Evolutionary conservation across 2,113 vertebrate genomes (phyloP).

Genomic region (Cavia aperea): DNA sequence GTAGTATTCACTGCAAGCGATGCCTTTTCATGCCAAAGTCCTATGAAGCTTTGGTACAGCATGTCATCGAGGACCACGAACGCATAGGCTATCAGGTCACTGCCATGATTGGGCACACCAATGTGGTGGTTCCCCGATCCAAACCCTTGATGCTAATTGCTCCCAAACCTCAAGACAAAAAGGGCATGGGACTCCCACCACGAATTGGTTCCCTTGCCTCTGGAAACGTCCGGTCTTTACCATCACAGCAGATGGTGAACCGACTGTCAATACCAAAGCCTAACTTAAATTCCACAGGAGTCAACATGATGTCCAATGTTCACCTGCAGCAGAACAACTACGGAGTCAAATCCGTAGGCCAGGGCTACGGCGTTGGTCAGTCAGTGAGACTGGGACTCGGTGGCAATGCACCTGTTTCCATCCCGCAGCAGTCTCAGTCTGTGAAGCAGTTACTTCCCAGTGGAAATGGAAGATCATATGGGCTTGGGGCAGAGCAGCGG

Average conservation of each 20-base stretch:
- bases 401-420: conserved; percentile 85
- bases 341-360: conserved; percentile 83
- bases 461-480: conserved; percentile 81
- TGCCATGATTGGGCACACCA: conserved; percentile 98
- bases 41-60: conserved; percentile 96
- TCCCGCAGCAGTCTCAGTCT: conserved; percentile 89
- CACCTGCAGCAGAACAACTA: conserved; percentile 88
- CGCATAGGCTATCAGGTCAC: conserved; percentile 97
- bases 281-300: conserved; percentile 83
- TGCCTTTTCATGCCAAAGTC: conserved; percentile 98
- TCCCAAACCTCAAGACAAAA: conserved; percentile 90
- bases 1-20: conserved; percentile 94
- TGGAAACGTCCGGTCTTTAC: conserved; percentile 83
- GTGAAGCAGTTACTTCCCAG: conserved; percentile 89
- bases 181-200: conserved; percentile 87
- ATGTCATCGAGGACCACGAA: conserved; percentile 98
- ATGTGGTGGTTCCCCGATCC: conserved; percentile 92
- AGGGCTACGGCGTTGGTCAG: conserved; percentile 81
- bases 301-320: conserved; percentile 87
- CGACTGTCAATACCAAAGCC: conserved; percentile 90
- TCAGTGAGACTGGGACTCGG: conserved; percentile 85
- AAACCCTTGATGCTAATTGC: conserved; percentile 92
- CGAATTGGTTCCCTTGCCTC: conserved; percentile 86
- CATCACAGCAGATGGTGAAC: conserved; percentile 88
- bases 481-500: conserved; percentile 78